phyloP scores from a whole-genome alignment of 2,113 vertebrate species.

The Panthera leo region DNA sequence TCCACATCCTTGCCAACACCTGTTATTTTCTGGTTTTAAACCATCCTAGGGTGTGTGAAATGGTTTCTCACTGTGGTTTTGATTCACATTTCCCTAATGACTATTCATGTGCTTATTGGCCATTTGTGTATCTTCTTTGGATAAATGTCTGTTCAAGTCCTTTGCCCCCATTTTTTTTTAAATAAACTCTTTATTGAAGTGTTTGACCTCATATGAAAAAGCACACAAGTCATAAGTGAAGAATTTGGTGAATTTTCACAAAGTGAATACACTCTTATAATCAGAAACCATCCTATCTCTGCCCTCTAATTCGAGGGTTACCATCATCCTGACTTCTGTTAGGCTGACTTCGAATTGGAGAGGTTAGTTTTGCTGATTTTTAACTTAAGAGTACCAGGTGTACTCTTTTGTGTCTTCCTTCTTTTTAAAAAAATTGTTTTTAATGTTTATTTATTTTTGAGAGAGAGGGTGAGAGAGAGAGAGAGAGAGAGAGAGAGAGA shows the following conservation, averaged over 20 bases:
- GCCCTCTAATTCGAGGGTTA: no score
- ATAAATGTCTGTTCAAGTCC: not conserved
- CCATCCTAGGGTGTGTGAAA: not conserved
- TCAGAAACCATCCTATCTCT: not conserved
- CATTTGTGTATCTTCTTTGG: not conserved
- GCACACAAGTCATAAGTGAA: not conserved
- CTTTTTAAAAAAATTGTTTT: not conserved
- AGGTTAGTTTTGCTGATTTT: not conserved
- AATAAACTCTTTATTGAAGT: not conserved
- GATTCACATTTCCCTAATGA: not conserved
- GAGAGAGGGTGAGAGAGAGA: no score
- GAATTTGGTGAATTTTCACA: not conserved
- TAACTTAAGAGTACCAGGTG: not conserved
- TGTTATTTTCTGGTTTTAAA: not conserved
- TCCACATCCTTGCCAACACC: not conserved
- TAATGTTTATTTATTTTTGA: no score
- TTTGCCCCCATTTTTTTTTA: not conserved
- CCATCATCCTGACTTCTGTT: not conserved
- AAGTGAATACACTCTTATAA: not conserved
- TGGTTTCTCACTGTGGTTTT: not conserved
- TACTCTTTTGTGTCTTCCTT: not conserved
- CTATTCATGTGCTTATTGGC: not conserved
- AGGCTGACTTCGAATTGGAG: not conserved
- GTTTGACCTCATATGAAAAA: not conserved
- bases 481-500: no score